Evolutionary conservation across 2,888 invertebrate genomes (phyloP), one percentile per base, ranked within the genome.

Genomic region (Cerastis leucographa): DNA sequence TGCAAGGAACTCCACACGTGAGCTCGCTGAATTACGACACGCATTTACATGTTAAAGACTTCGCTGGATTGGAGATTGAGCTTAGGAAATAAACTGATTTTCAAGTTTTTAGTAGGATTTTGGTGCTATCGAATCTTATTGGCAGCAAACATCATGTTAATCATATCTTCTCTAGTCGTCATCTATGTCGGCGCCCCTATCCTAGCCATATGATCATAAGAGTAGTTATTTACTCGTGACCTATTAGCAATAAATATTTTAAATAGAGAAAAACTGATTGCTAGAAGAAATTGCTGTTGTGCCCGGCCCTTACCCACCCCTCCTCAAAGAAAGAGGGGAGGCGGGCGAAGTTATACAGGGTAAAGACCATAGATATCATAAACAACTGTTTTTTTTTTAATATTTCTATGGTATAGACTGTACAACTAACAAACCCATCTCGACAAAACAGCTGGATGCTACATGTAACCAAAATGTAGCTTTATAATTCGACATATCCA

Each of bases 1-100:
- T 40, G 85, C 81, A 86, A 87, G 67, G 78, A 89, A 69, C 88
- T 79, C 29, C 62, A 71, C 88, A 89, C 89, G 88, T 89, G 89
- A 84, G 29, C 54, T 59, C 56, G 40, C 22, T 72, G 79, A 73
- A 12, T 74, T 79, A 74, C 61, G 73, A 59, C 11, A 51, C 59
- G 19, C 64, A 85, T 77, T 80, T 85, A 62, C 88, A 83, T 86
- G 68, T 46, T 71, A 25, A 44, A 62, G 54, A 65, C 11, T 44
- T n/a, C 9, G 35, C 42, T 61, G 25, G 61, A 62, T 61, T 62
- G 51, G 19, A 64, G 64, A 81, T 72, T 42, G 29, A 46, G 81
- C 49, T 76, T 51, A 82, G 35, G 49, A 64, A 76, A 40, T 35
- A 22, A 54, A 22, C 14, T 25, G 49, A 64, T n/a, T 42, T 42